phyloP scores from a whole-genome alignment of 2,888 invertebrate genomes.

The Caenorhabditis angaria region DNA sequence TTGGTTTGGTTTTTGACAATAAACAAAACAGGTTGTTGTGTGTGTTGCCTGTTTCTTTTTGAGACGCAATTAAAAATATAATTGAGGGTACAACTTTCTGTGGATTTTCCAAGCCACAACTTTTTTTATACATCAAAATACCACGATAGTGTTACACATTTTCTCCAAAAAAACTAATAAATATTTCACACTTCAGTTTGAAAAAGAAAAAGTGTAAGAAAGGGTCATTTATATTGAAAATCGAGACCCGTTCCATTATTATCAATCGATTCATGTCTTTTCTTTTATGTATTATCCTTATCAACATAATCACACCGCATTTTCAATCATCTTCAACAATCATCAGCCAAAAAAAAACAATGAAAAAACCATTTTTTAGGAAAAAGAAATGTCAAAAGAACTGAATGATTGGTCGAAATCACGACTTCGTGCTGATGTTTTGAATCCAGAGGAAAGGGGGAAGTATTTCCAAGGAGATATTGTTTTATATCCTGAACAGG shows the following conservation, averaged over 20 bases:
- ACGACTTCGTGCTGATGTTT: slow-evolving; percentile 21
- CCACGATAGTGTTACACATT: background rate
- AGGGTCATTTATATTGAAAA: background rate
- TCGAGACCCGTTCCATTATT: slow-evolving; percentile 1
- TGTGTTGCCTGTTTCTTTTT: slow-evolving; percentile 10
- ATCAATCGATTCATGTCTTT: slow-evolving; percentile 1
- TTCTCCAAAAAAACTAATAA: background rate
- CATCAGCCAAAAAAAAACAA: background rate
- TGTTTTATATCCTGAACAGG: slow-evolving; percentile 69
- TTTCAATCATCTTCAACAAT: slow-evolving; percentile 7
- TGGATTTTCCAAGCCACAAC: no score
- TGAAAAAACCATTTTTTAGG: background rate
- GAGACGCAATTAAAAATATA: no score
- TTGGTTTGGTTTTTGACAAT: slow-evolving; percentile 20
- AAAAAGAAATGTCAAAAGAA: background rate
- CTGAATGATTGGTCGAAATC: slow-evolving; percentile 4
- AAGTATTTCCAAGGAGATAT: slow-evolving; percentile 71
- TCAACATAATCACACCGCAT: slow-evolving; percentile 6
- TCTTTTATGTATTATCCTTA: slow-evolving; percentile 2
- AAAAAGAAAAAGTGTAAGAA: background rate
- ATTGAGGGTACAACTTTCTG: no score
- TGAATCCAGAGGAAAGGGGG: slow-evolving; percentile 65
- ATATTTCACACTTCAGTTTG: background rate
- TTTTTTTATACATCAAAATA: background rate
- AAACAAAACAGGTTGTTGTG: slow-evolving; percentile 25